Evolutionary conservation across 2,888 invertebrate species (phyloP), one percentile per base, ranked within the genome.

Genomic region (Carabus problematicus): DNA sequence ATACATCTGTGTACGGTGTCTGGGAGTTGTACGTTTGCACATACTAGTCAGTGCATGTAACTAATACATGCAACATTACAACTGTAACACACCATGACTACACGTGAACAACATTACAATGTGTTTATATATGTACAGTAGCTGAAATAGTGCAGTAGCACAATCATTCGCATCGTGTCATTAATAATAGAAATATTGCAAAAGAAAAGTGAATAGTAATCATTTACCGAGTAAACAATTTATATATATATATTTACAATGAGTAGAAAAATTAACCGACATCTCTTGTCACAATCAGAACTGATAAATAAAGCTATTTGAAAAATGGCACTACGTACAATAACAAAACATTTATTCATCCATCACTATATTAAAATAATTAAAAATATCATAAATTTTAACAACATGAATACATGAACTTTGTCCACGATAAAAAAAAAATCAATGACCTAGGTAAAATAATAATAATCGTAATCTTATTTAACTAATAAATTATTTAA

Each of bases 401-500:
- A 52, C 61, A 68, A 60, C 59, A 68, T 39, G 68, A 69, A 69
- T 69, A 69, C 62, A 69, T 62, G 69, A 55, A 69, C 69, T 69
- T 55, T 43, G 69, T 69, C 45, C 62, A 62, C 43, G 62, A 62
- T 69, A 39, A 56, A 45, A 69, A 54, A 54, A 68, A 18, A 58
- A 40, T 59, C 43, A 42, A n/a, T 59, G 18, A 69, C 40, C 29
- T 59, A 18, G 39, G 69, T 61, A 62, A 69, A 61, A 59, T 59
- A 68, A 59, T 59, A 68, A 52, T 45, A 64, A 61, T 19, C 18
- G 60, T 61, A 41, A 61, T 56, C 29, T 29, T 29, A 29, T 29
- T 62, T 69, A 69, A 61, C 62, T 62, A 69, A 69, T 69, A 69
- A 69, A 67, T 67, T 67, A 67, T 67, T 52, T 60, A 67, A 67